phyloP scores from a whole-genome alignment of 1,140 invertebrate genomes.

The Atta colombica region DNA sequence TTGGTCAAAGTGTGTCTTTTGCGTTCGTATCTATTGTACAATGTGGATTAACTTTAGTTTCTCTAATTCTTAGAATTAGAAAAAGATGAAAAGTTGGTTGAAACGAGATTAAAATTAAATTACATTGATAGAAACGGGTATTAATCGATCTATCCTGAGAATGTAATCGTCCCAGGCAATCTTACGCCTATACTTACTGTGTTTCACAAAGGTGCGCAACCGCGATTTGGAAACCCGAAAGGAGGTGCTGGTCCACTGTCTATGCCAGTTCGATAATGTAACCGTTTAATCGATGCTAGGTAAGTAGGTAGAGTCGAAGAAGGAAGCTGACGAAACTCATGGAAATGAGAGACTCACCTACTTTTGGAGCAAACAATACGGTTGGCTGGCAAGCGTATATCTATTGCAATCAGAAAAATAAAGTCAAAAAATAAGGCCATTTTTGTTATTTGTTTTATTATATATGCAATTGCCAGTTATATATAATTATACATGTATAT shows the following conservation, averaged over 20 bases:
- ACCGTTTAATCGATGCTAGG: conserved; percentile 71
- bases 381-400: conserved; percentile 1
- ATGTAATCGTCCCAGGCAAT: conserved; percentile 53
- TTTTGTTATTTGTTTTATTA: not conserved
- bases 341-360: conserved; percentile 61
- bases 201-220: conserved; percentile 48
- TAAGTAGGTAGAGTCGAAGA: conserved; percentile 54
- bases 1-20: conserved; percentile 7
- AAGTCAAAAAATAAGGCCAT: conserved; percentile 40
- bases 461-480: too few species aligned
- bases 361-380: conserved; percentile 65
- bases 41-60: too few species aligned
- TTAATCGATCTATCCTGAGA: conserved; percentile 59
- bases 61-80: too few species aligned
- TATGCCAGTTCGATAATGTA: conserved; percentile 64
- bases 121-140: too few species aligned
- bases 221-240: conserved; percentile 55
- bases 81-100: too few species aligned
- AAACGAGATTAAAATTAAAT: too few species aligned
- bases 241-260: conserved; percentile 34
- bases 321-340: conserved; percentile 73
- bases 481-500: not conserved
- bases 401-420: conserved; percentile 15
- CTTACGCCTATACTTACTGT: conserved; percentile 18
- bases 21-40: too few species aligned